A percentile compares a stretch with the other conserved stretches of the same genome.
phyloP scores from a whole-genome alignment of 2,888 invertebrate genomes.

The Dioctria linearis region DNA sequence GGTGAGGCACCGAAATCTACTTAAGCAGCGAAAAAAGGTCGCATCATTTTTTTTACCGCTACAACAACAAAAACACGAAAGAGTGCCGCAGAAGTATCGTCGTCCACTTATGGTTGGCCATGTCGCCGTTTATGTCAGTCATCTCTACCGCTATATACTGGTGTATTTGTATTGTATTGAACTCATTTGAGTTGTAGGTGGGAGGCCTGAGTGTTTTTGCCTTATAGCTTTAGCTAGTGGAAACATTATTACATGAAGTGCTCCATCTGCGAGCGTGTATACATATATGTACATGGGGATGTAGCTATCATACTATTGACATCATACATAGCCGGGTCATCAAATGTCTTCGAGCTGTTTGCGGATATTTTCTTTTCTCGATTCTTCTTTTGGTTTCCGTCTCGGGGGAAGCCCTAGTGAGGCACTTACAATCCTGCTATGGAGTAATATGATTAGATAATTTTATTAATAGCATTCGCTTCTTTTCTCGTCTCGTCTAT shows the following conservation, averaged over 20 bases:
- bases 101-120: background rate
- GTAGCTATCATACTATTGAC: too few species aligned
- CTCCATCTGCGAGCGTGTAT: too few species aligned
- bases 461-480: slow-evolving; percentile 28
- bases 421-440: slow-evolving; percentile 30
- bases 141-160: slow-evolving; percentile 1
- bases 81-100: background rate
- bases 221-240: background rate
- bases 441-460: slow-evolving; percentile 47
- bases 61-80: background rate
- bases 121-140: background rate
- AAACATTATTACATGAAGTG: background rate
- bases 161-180: background rate
- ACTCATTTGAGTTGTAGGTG: background rate
- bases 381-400: slow-evolving; percentile 15
- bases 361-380: slow-evolving; percentile 13
- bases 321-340: too few species aligned
- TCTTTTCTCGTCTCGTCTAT: background rate
- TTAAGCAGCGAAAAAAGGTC: slow-evolving; percentile 28
- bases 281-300: too few species aligned
- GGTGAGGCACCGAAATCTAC: slow-evolving; percentile 27
- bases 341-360: too few species aligned
- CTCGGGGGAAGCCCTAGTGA: slow-evolving; percentile 31
- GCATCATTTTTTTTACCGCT: background rate
- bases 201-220: background rate